phyloP scores from a whole-genome alignment of 2,888 invertebrate genomes.

The Phlogophora meticulosa region DNA sequence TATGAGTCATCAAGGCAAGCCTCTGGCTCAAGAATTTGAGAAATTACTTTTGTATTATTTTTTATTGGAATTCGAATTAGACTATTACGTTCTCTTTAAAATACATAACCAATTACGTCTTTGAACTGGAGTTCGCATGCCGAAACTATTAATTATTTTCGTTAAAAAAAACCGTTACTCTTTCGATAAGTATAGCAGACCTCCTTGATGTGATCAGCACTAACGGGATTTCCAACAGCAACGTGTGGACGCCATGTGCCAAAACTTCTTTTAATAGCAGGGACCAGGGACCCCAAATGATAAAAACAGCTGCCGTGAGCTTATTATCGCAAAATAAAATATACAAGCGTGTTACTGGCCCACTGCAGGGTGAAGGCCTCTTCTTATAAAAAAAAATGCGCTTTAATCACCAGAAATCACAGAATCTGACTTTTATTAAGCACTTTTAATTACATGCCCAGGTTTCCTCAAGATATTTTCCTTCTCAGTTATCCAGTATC shows the following conservation, averaged over 20 bases:
- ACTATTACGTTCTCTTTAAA: slow-evolving; percentile 36
- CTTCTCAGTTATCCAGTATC: too few relatives aligned
- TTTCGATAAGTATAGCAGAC: not conserved
- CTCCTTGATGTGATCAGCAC: not conserved
- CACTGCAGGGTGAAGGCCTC: too few relatives aligned
- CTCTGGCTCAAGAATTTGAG: slow-evolving; percentile 34
- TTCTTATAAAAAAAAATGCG: too few relatives aligned
- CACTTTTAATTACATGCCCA: too few relatives aligned
- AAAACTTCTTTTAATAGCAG: not conserved
- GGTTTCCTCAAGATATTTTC: too few relatives aligned
- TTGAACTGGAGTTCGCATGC: slow-evolving; percentile 9
- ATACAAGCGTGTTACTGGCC: too few relatives aligned
- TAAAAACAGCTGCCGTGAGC: too few relatives aligned
- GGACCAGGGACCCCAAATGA: not conserved
- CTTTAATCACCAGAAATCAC: too few relatives aligned
- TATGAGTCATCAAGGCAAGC: slow-evolving; percentile 53
- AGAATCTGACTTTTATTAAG: too few relatives aligned
- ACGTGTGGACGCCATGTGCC: not conserved
- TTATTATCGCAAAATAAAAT: too few relatives aligned
- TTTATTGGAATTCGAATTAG: slow-evolving; percentile 5
- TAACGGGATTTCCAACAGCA: not conserved
- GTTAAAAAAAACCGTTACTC: slow-evolving; percentile 9
- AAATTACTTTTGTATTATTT: slow-evolving; percentile 32
- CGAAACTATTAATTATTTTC: slow-evolving; percentile 12
- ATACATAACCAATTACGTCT: slow-evolving; percentile 28